These are phyloP conservation scores for Eremophila alpestris DNA, from an alignment of 2,797 vertebrate species.

Conservation along the genomic window DNA sequence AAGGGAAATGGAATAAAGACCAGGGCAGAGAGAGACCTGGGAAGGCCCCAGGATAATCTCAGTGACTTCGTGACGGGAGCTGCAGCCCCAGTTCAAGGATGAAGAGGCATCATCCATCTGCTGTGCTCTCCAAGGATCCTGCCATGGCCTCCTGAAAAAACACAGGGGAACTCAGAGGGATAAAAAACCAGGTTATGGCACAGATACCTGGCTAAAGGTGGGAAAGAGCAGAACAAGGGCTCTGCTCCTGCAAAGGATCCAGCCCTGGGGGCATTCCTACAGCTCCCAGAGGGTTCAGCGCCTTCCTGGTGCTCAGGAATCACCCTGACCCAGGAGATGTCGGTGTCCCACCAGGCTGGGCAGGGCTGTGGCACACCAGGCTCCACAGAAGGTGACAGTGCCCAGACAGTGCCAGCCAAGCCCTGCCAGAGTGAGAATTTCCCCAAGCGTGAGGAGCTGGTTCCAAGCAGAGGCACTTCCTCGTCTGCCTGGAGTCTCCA, in stretches of 20 bases:
- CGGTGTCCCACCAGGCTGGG: background rate
- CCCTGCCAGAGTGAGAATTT: background rate
- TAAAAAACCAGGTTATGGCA: background rate
- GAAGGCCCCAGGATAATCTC: background rate
- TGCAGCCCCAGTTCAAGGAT: background rate
- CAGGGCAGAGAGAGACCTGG: background rate
- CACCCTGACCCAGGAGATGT: background rate
- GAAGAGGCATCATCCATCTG: background rate
- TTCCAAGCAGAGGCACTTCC: background rate
- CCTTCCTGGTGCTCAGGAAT: background rate
- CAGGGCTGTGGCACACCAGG: background rate
- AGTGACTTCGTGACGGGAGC: background rate
- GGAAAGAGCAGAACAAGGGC: background rate
- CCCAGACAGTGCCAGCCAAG: background rate
- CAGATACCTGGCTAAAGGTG: background rate
- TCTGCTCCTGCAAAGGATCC: background rate
- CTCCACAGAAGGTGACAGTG: background rate
- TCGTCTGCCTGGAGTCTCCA: accelerated
- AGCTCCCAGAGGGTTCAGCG: background rate
- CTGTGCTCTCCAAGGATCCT: background rate
- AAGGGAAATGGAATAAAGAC: background rate
- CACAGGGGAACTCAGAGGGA: background rate
- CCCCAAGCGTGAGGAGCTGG: accelerated
- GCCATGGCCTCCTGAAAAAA: background rate
- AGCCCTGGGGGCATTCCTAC: background rate